These are phyloP conservation scores for Ips typographus DNA, from an alignment of 1,140 invertebrate species.

Conservation along the genomic window DNA sequence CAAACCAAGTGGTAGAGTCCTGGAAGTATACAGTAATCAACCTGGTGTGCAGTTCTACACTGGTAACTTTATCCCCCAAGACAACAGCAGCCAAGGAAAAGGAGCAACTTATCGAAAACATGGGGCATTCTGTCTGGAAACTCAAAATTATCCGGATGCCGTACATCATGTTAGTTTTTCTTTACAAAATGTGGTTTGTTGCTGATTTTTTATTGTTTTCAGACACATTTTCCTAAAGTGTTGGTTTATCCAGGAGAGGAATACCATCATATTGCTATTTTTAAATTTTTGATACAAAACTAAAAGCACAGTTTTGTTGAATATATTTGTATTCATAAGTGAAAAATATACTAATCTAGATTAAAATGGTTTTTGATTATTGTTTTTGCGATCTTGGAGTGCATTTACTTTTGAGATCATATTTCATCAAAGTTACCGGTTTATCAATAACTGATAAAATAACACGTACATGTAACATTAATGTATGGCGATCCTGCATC, in stretches of 20 bases:
- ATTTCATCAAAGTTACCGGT: too few relatives aligned
- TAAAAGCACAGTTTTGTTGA: not conserved
- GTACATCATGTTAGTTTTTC: slow-evolving; percentile 65
- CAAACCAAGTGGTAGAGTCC: slow-evolving; percentile 65
- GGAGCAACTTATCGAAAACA: slow-evolving; percentile 72
- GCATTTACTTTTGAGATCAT: too few relatives aligned
- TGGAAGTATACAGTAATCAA: slow-evolving; percentile 82
- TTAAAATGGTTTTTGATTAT: too few relatives aligned
- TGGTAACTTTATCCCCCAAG: slow-evolving; percentile 68
- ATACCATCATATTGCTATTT: slow-evolving; percentile 55
- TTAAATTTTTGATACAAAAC: slow-evolving; percentile 36
- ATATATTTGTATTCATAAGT: not conserved
- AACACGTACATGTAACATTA: too few relatives aligned
- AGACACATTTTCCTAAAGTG: slow-evolving; percentile 73
- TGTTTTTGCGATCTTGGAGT: too few relatives aligned
- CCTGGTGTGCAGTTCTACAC: slow-evolving; percentile 93
- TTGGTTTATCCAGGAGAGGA: slow-evolving; percentile 71
- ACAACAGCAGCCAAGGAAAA: slow-evolving; percentile 62
- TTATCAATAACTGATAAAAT: too few relatives aligned
- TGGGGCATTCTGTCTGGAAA: slow-evolving; percentile 85
- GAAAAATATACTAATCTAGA: too few relatives aligned
- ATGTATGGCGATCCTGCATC: not conserved
- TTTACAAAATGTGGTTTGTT: not conserved
- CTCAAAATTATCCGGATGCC: slow-evolving; percentile 91
- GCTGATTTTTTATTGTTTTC: slow-evolving; percentile 37